Conservation (phyloP, 2,888 invertebrate species). For the Chrysolina americana region DNA sequence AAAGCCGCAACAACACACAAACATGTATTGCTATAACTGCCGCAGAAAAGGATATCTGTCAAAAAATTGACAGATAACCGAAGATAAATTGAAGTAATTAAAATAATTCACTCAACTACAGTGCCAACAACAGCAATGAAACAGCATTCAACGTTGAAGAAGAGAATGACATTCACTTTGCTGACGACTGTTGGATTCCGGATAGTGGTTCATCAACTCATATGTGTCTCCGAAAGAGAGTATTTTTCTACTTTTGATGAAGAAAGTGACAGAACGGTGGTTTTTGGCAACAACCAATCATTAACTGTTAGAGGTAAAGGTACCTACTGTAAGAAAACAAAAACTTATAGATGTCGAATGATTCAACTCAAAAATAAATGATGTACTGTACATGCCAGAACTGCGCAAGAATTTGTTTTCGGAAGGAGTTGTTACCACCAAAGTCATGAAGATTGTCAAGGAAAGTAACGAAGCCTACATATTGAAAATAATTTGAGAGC, state of each 20-base stretch:
- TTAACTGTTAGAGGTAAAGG: constrained; percentile 54
- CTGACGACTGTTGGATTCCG: constrained; percentile 49
- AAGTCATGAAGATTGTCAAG: constrained; percentile 51
- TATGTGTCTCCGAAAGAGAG: constrained; percentile 46
- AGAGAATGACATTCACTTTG: neutral
- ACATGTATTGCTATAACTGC: too few species aligned
- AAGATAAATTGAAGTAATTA: too few species aligned
- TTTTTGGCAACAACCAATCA: constrained; percentile 49
- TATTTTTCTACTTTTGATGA: constrained; percentile 39
- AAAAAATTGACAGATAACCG: too few species aligned
- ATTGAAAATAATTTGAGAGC: neutral
- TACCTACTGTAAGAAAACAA: constrained; percentile 50
- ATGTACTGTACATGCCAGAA: constrained; percentile 59
- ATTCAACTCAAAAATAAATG: constrained; percentile 47
- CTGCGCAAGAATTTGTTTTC: constrained; percentile 62
- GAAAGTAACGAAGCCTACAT: neutral
- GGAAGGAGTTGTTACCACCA: constrained; percentile 61
- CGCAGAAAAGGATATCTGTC: too few species aligned
- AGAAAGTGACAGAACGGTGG: constrained; percentile 30
- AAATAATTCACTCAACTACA: too few species aligned
- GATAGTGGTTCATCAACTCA: constrained; percentile 56
- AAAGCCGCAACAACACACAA: too few species aligned
- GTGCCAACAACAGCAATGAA: too few species aligned
- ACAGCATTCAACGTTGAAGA: constrained; percentile 2
- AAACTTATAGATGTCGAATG: constrained; percentile 53